Percentiles rank a stretch among this genome's conserved stretches.
Evolutionary conservation across 2,797 vertebrate species (phyloP).

Genomic region (Hipposideros larvatus): DNA sequence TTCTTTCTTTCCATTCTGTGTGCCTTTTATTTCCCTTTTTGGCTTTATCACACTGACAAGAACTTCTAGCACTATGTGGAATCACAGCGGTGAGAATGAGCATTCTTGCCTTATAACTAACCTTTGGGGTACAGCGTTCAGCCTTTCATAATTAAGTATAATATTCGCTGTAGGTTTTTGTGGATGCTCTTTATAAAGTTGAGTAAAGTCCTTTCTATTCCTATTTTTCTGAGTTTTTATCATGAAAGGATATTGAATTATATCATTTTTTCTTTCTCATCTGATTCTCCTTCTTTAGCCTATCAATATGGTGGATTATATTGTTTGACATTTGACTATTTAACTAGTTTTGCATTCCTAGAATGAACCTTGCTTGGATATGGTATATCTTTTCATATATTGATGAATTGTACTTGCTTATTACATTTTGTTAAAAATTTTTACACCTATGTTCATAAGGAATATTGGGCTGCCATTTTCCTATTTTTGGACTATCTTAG

Average conservation of each 20-base stretch:
- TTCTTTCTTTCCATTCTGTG: not conserved
- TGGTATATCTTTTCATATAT: not conserved
- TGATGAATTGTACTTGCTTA: not conserved
- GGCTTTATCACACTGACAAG: not conserved
- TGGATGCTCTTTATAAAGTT: not conserved
- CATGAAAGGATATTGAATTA: not conserved
- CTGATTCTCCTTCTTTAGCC: not conserved
- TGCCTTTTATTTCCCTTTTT: not conserved
- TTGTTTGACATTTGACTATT: constrained; percentile 29
- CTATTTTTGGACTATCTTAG: not conserved
- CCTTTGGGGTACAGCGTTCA: not conserved
- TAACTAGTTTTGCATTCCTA: not conserved
- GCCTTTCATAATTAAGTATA: not conserved
- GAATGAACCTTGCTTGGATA: not conserved
- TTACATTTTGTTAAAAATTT: constrained; percentile 5
- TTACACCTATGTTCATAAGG: not conserved
- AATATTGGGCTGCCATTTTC: not conserved
- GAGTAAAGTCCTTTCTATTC: not conserved
- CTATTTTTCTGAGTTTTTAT: not conserved
- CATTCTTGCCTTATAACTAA: not conserved
- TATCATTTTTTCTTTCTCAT: constrained; percentile 10
- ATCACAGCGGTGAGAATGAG: not conserved
- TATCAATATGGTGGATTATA: not conserved
- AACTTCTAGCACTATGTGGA: not conserved
- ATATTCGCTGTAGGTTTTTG: not conserved